These are phyloP conservation scores for Chloropsis cyanopogon DNA, from an alignment of 2,113 vertebrate species.

Conservation along the genomic window DNA sequence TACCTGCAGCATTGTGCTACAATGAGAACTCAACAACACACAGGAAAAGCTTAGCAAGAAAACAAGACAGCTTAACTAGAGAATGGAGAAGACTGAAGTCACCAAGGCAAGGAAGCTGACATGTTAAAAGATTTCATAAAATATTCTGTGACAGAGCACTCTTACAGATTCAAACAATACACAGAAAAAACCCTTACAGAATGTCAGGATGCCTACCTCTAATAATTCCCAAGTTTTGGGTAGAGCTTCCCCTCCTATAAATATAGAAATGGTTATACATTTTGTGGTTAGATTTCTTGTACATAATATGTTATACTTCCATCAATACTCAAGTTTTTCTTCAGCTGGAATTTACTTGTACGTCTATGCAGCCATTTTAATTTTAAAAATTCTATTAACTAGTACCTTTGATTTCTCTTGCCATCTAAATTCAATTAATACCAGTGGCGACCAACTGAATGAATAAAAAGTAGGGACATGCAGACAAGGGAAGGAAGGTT, in stretches of 20 bases:
- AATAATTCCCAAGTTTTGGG: not conserved
- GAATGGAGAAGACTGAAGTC: not conserved
- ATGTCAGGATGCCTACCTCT: not conserved
- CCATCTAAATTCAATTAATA: not conserved
- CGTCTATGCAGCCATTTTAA: not conserved
- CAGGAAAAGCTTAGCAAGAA: not conserved
- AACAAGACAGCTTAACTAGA: not conserved
- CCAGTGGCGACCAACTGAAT: not conserved
- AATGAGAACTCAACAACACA: not conserved
- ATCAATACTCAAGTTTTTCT: not conserved
- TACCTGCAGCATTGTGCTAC: not conserved
- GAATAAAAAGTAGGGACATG: not conserved
- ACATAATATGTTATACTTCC: not conserved
- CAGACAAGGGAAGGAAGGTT: not conserved
- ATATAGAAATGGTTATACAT: rapidly evolving
- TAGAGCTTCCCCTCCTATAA: not conserved
- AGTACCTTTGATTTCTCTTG: not conserved
- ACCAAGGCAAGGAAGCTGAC: not conserved
- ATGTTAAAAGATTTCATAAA: not conserved
- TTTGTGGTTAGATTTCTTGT: not conserved
- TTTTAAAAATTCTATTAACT: not conserved
- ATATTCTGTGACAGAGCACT: not conserved
- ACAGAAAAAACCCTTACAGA: not conserved
- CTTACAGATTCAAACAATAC: not conserved
- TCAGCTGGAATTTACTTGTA: not conserved